Conservation (phyloP, 2,888 invertebrate genomes). For the Hirtodrosophila trivittata region DNA sequence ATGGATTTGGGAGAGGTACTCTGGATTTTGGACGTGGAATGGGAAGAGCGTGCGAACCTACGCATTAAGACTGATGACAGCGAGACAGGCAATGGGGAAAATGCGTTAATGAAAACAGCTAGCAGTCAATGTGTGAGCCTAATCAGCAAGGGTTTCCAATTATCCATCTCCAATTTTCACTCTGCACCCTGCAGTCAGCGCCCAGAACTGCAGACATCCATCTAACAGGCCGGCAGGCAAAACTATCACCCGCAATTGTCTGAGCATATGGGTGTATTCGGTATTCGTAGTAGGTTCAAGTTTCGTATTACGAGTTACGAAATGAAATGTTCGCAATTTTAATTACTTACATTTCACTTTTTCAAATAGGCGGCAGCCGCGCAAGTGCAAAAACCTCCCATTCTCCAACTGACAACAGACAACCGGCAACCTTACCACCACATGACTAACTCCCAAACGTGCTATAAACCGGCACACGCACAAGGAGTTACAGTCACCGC, state of each 20-base stretch:
- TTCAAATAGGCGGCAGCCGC: slow-evolving; percentile 62
- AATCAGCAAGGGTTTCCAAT: slow-evolving; percentile 33
- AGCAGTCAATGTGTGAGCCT: slow-evolving; percentile 19
- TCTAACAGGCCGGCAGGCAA: slow-evolving; percentile 4
- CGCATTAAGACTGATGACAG: slow-evolving; percentile 19
- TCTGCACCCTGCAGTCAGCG: too few relatives aligned
- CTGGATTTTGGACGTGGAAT: not conserved
- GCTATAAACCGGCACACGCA: slow-evolving; percentile 68
- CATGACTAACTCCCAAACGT: slow-evolving; percentile 52
- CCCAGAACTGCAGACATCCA: not conserved
- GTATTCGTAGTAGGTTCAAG: slow-evolving; percentile 39
- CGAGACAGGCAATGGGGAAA: slow-evolving; percentile 2
- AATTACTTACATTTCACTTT: slow-evolving; percentile 73
- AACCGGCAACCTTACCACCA: too few relatives aligned
- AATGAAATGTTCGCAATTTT: slow-evolving; percentile 67
- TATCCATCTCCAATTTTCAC: too few relatives aligned
- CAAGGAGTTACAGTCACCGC: slow-evolving; percentile 24
- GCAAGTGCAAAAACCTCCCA: slow-evolving; percentile 53
- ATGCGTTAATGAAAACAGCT: slow-evolving; percentile 39
- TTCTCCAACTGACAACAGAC: not conserved
- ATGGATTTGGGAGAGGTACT: slow-evolving; percentile 4
- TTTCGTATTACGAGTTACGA: slow-evolving; percentile 49
- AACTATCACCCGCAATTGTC: slow-evolving; percentile 32
- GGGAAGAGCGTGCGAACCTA: slow-evolving; percentile 36
- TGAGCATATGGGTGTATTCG: slow-evolving; percentile 24